Percentiles rank a stretch among this genome's conserved stretches.
Evolutionary conservation across 2,797 vertebrate species (phyloP).

Genomic region (Rallus crepitans): DNA sequence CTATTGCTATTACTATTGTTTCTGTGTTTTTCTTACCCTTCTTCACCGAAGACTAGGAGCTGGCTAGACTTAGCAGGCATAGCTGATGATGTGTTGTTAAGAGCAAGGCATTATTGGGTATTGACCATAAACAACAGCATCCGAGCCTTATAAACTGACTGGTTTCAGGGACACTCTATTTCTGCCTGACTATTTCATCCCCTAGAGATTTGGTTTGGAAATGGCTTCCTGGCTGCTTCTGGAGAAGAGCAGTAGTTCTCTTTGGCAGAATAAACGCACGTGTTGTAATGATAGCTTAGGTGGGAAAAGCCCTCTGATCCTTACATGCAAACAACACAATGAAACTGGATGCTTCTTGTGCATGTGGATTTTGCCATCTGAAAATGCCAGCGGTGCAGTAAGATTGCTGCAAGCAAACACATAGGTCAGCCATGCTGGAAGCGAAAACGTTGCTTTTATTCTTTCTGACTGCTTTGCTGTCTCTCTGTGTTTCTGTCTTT

Average conservation of each 20-base stretch:
- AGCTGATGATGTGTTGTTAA: not conserved
- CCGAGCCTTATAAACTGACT: not conserved
- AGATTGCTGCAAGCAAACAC: not conserved
- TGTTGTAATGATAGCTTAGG: not conserved
- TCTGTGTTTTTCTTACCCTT: not conserved
- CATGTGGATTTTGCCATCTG: not conserved
- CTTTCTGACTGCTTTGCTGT: not conserved
- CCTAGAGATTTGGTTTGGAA: constrained; percentile 3
- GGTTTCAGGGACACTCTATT: not conserved
- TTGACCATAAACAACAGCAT: not conserved
- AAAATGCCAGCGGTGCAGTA: not conserved
- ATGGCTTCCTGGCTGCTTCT: not conserved
- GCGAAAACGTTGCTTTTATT: not conserved
- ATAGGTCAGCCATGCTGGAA: not conserved
- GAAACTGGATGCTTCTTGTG: not conserved
- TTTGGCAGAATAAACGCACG: not conserved
- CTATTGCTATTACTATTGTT: not conserved
- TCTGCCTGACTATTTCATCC: not conserved
- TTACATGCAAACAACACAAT: not conserved
- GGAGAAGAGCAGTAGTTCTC: not conserved
- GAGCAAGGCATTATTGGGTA: not conserved
- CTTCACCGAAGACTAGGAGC: not conserved
- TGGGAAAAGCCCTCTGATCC: not conserved
- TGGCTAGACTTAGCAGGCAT: not conserved
- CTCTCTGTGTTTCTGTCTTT: not conserved